A percentile compares a stretch with the other conserved stretches of the same genome.
phyloP scores from a whole-genome alignment of 64 coral and sea anemone genomes.

The Astreopora myriophthalma region DNA sequence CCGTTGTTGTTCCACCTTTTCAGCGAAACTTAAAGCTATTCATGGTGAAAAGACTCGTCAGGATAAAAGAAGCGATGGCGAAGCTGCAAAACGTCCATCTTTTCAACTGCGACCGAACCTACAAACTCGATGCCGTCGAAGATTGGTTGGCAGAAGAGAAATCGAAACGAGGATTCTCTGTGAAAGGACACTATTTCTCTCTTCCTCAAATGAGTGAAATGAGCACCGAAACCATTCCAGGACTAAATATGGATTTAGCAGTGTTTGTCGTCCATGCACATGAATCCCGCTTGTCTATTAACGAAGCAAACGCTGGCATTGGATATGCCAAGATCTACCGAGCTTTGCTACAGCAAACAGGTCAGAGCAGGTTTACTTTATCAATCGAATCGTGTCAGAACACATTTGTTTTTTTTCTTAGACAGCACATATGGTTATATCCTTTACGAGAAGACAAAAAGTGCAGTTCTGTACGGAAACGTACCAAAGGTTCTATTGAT shows the following conservation, averaged over 20 bases:
- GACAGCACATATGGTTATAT: no score
- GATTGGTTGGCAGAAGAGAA: not conserved
- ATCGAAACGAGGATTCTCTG: not conserved
- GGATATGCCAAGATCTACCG: slow-evolving; percentile 82
- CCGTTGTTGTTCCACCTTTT: not conserved
- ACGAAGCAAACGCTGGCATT: slow-evolving; percentile 74
- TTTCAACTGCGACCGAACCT: slow-evolving; percentile 85
- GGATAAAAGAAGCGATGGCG: not conserved
- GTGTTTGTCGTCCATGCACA: slow-evolving; percentile 87
- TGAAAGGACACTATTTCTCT: slow-evolving; percentile 37
- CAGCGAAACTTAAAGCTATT: not conserved
- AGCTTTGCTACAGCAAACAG: slow-evolving; percentile 51
- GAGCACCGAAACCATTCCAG: not conserved
- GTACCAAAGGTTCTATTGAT: not conserved
- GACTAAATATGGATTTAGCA: slow-evolving; percentile 53
- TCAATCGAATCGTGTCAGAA: no score
- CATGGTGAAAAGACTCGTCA: not conserved
- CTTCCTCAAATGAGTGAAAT: slow-evolving; percentile 61
- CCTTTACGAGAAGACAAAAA: not conserved
- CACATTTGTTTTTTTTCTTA: not conserved
- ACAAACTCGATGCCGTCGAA: slow-evolving; percentile 41
- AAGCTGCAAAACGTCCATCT: slow-evolving; percentile 34
- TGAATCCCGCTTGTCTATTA: slow-evolving; percentile 75
- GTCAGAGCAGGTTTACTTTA: no score
- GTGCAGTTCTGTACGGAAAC: no score